Evolutionary conservation across 2,888 invertebrate genomes (phyloP).

Genomic region (Nemotelus pantherinus): DNA sequence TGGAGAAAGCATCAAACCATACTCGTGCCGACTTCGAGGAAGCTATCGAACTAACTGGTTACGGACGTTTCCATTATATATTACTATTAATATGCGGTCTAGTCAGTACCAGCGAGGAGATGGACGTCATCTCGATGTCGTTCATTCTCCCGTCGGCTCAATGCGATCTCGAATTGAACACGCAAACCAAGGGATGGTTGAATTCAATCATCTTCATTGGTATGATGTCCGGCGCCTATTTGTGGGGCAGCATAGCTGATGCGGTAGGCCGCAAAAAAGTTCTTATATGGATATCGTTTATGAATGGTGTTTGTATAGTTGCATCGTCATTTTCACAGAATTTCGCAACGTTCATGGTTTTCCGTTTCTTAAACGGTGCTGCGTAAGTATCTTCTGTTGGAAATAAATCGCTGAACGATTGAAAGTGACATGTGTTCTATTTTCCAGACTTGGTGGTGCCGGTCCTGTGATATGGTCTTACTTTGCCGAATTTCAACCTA

Average conservation of each 20-base stretch:
- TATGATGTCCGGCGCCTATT: conserved; percentile 94
- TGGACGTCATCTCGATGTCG: conserved; percentile 95
- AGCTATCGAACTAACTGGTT: conserved; percentile 84
- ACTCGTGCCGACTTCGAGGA: conserved; percentile 87
- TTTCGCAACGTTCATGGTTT: conserved; percentile 88
- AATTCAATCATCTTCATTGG: conserved; percentile 86
- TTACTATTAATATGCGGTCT: conserved; percentile 91
- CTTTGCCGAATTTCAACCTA: conserved; percentile 94
- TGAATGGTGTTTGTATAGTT: conserved; percentile 90
- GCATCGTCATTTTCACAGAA: conserved; percentile 90
- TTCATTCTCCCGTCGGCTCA: conserved; percentile 93
- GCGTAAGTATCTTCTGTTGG: conserved; percentile 75
- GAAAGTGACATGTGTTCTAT: background rate
- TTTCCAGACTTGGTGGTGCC: conserved; percentile 61
- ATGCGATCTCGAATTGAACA: conserved; percentile 88
- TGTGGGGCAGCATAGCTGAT: conserved; percentile 93
- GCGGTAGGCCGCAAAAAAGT: conserved; percentile 87
- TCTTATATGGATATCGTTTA: conserved; percentile 86
- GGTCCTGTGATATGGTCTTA: conserved; percentile 95
- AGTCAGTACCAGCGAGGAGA: conserved; percentile 94
- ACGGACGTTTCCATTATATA: conserved; percentile 82
- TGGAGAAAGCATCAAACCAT: conserved; percentile 71
- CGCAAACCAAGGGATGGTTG: conserved; percentile 83
- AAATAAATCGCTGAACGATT: background rate
- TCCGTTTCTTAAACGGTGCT: conserved; percentile 91